Evolutionary conservation across 2,888 invertebrate genomes (phyloP), one percentile per base, ranked within the genome.

Genomic region (Pollenia griseotomentosa): DNA sequence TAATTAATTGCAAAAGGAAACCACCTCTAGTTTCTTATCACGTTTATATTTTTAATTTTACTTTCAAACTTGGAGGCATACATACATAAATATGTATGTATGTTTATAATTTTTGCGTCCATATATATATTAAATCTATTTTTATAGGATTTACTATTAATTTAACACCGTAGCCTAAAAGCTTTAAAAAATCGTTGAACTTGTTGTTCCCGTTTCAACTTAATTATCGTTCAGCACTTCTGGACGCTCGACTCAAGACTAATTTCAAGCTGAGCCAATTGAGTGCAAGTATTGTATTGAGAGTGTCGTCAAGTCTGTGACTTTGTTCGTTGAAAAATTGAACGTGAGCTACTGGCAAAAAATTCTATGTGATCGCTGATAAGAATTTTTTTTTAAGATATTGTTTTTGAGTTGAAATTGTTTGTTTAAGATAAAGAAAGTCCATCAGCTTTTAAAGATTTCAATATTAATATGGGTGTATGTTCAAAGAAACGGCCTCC

Each of bases 161-260:
- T 5, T 33, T 1, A 33, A 59, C 33, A 33, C 59, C 40, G 10
- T 33, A 12, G 6, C 19, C 14, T 57, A n/a, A 9, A n/a, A 8
- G 68, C 12, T 40, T 7, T n/a, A n/a, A 48, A 33, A 16, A 33
- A 23, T 42, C 23, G 7, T 16, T 53, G 2, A 9, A 23, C 40
- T 40, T 55, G 2, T 68, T 55, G 5, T 65, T 75, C 73, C 86
- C 77, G 71, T 81, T 70, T 61, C 55, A 68, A 65, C 59, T 51
- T 14, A 42, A 78, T 73, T 59, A 14, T 61, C 40, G 78, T 57
- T 74, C 77, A 74, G 73, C 63, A 55, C 74, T 55, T 68, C 55
- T 57, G 78, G 44, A 84, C 81, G 78, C 44, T 78, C 53, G 51
- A 68, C 61, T 84, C 53, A 46, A 84, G 71, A 87, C 87, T 87